Evolutionary conservation across 2,797 vertebrate species (phyloP).

Genomic region (Picus viridis): DNA sequence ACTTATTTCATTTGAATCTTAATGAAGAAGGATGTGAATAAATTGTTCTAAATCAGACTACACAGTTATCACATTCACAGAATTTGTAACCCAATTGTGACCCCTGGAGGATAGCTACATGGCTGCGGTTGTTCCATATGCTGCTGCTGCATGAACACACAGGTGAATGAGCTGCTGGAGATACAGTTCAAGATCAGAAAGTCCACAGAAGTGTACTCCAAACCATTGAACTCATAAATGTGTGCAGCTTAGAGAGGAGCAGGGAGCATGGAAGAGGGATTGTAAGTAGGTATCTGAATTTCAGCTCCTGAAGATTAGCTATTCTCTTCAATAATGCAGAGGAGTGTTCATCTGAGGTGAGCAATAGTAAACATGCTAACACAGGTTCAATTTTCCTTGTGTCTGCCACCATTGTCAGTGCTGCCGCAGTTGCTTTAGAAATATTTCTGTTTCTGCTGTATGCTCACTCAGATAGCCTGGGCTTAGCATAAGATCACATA

Average conservation of each 20-base stretch:
- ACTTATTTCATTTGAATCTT: constrained; percentile 80
- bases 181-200: neutral
- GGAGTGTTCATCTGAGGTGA: neutral
- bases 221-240: neutral
- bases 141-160: neutral
- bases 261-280: neutral
- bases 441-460: neutral
- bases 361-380: neutral
- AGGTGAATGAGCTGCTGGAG: neutral
- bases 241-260: neutral
- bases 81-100: constrained; percentile 81
- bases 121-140: neutral
- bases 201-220: neutral
- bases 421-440: neutral
- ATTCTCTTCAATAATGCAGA: neutral
- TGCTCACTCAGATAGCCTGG: neutral
- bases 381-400: neutral
- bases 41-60: constrained; percentile 68
- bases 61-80: constrained; percentile 48
- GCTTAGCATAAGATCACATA: neutral
- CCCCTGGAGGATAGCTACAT: constrained; percentile 79
- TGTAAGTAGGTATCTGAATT: neutral
- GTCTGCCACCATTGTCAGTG: neutral
- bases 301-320: neutral
- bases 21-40: constrained; percentile 79